Base-by-base conservation (phyloP, 2,113 vertebrate species). In the Mesoclemmys tuberculata region DNA sequence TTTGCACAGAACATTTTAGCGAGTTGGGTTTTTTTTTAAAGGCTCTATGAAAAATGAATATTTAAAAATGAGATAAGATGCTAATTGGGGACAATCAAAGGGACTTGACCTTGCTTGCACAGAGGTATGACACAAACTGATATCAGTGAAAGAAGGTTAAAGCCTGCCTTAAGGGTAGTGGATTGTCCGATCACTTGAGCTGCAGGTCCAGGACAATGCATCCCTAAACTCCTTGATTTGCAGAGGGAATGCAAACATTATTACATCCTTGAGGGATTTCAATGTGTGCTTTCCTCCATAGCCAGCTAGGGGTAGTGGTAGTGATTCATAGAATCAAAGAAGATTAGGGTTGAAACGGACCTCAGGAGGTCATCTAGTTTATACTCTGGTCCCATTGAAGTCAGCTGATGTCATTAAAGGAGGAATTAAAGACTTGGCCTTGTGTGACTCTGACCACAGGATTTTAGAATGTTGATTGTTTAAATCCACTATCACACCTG, bases 401-500 rank as follows among this genome's bases (percentile, higher is more conserved):
- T 35, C 0, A n/a, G 4, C 9, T 6, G 13, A n/a, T 52, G 79
- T 80, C 29, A 71, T 41, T 19, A 44, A 12, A 79, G 5, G 24
- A 84, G 55, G 2, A 1, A 68, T 3, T 35, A 41, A 55, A 49
- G 46, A 46, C 21, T 2, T 8, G 1, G 0, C 14, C 1, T 51
- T 26, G 56, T 88, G 13, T 77, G 14, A 93, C 88, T 41, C 0
- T 44, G 0, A 41, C 2, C 64, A 27, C 61, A 77, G 52, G 56
- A 87, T 71, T 80, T 11, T 56, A 26, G 7, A 81, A 38, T 5
- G 29, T 27, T 19, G 82, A 84, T 94, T 61, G 58, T 61, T 61
- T 80, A 84, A 0, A 3, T 48, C 27, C 29, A 91, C 80, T 38
- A 6, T 22, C 6, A 2, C 31, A 61, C 8, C 5, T 51, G 2